A percentile compares a stretch with the other conserved stretches of the same genome.
phyloP scores from a whole-genome alignment of 2,113 vertebrate genomes.

The Hymenochirus boettgeri region DNA sequence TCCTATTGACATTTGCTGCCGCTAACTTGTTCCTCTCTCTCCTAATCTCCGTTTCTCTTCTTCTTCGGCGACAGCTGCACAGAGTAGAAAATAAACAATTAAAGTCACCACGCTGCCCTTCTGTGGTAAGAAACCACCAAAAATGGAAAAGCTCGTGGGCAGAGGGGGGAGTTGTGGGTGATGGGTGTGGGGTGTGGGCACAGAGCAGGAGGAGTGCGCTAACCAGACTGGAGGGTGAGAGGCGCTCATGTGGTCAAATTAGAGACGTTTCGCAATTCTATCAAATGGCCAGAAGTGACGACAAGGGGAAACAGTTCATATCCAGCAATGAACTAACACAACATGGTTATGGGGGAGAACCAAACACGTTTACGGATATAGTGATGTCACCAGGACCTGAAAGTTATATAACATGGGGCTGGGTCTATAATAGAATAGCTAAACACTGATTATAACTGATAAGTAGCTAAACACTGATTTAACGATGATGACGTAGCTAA shows the following conservation, averaged over 20 bases:
- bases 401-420: too few relatives aligned
- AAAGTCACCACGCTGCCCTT: conserved; percentile 48
- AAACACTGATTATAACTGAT: too few relatives aligned
- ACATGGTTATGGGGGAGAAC: too few relatives aligned
- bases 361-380: too few relatives aligned
- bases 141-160: conserved; percentile 43
- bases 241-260: conserved; percentile 33
- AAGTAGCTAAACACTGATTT: too few relatives aligned
- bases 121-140: conserved; percentile 40
- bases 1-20: conserved; percentile 93
- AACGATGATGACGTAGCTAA: too few relatives aligned
- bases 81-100: conserved; percentile 44
- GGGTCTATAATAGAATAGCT: too few relatives aligned
- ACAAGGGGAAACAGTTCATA: too few relatives aligned
- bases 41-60: conserved; percentile 93
- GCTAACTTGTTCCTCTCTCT: conserved; percentile 97
- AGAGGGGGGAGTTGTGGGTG: conserved; percentile 42
- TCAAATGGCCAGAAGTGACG: background rate
- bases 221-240: background rate
- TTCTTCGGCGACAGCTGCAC: conserved; percentile 92
- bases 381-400: too few relatives aligned
- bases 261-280: conserved; percentile 37
- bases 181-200: background rate
- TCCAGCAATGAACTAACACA: too few relatives aligned
- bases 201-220: background rate